Evolutionary conservation across 2,888 invertebrate species (phyloP), one percentile per base, ranked within the genome.

Genomic region (Drosophila lutescens): DNA sequence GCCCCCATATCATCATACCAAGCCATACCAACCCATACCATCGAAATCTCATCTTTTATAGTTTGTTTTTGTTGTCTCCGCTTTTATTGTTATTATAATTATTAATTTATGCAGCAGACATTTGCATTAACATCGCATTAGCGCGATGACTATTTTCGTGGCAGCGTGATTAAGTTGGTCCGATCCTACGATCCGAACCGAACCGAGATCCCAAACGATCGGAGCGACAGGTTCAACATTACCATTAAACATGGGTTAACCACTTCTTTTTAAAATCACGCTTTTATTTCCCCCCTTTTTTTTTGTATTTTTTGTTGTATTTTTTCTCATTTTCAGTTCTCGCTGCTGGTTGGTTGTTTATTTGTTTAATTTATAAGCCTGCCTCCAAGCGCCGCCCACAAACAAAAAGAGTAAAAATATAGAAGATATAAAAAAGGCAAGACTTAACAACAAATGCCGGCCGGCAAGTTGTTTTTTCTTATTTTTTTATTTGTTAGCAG

Each of bases 81-180:
- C 13, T 73, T 71, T 72, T 72, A 62, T 82, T 70, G 63, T 69
- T 58, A 65, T 66, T 79, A 75, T 87, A 77, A 77, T 63, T 87
- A 79, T 86, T 82, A 79, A 88, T 88, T 88, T 88, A 83, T 83
- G 76, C 83, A 83, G 83, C 83, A 88, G 83, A 82, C 86, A 71
- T 74, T 72, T 68, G 74, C 71, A 82, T 83, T 83, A 83, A 76
- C 83, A 83, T 83, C 55, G 68, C 78, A 86, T 83, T 88, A 83
- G 82, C 62, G 43, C 62, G 43, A 49, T 47, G 76, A 61, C 63
- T 68, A 58, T 69, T 69, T 69, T 69, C 38, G 58, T 58, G 50
- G 44, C 49, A 32, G 47, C 43, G 76, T 61, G 69, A 74, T 78
- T 78, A 78, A 76, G 70, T 78, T 58, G 61, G 49, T 58, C 59